Evolutionary conservation across 2,797 vertebrate species (phyloP), one percentile per base, ranked within the genome.

Genomic region (Schizopygopsis malacanthus): DNA sequence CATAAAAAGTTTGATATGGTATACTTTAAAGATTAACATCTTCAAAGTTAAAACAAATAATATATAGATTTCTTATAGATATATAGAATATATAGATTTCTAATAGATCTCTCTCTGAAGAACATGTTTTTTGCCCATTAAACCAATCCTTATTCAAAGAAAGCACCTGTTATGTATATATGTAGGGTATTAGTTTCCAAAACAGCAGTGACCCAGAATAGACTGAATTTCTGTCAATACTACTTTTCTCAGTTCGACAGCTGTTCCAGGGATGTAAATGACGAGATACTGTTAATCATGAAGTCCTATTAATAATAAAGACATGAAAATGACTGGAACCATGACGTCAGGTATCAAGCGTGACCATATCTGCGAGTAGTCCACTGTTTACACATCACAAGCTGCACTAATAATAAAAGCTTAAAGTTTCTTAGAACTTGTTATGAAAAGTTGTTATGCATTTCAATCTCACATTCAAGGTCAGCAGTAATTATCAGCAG

Each of bases 271-370:
- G 16, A 10, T 15, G 15, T 18, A 37, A 37, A 79, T 3, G 20
- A 45, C n/a, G 1, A 82, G 69, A 73, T 15, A 28, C 11, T 50
- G 81, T 83, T 83, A 83, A 75, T 83, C 56, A 83, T 83, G 39
- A 75, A 63, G 15, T 50, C 3, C 12, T 16, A 22, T 61, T 63
- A 25, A 75, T 75, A 41, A 25, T 10, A 5, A 41, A 9, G 59
- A n/a, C 59, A 41, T 12, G 11, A 33, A n/a, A 37, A 83, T 75
- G 20, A 63, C 12, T 75, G 20, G 56, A 76, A 75, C 12, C 20
- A 25, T 65, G 82, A 47, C 13, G 13, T 65, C 43, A 76, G 56
- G 12, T 39, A 45, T 65, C 25, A 65, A 63, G 28, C 20, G 0
- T n/a, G 50, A 50, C 56, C 3, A 8, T 22, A 25, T 50, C 56